Conservation (phyloP, 2,888 invertebrate species). For the Agrilus biguttatus region DNA sequence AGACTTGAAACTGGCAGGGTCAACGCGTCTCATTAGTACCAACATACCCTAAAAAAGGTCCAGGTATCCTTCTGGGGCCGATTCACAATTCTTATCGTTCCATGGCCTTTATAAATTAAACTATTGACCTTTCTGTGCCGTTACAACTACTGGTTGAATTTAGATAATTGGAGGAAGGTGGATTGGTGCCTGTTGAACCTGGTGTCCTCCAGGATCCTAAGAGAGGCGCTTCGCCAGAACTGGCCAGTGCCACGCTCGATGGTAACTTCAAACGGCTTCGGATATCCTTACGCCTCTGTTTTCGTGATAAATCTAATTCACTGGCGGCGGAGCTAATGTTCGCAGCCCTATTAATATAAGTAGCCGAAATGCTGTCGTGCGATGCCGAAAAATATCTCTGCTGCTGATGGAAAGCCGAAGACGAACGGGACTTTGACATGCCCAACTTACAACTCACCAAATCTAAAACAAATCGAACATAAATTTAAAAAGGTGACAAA, state of each 20-base stretch:
- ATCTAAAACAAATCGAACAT: conserved; percentile 37
- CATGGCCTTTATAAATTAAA: conserved; percentile 2
- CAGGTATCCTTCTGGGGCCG: too few species aligned
- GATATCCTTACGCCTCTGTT: conserved; percentile 49
- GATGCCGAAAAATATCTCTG: conserved; percentile 57
- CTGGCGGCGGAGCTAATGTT: conserved; percentile 53
- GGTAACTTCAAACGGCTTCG: conserved; percentile 47
- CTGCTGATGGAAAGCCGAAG: conserved; percentile 16
- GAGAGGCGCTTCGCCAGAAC: conserved; percentile 62
- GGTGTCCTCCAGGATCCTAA: conserved; percentile 49
- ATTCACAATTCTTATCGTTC: too few species aligned
- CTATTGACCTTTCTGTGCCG: conserved; percentile 48
- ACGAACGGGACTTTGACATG: conserved; percentile 31
- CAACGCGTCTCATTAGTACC: too few species aligned
- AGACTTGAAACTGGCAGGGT: too few species aligned
- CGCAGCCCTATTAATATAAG: conserved; percentile 41
- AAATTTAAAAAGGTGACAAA: not conserved
- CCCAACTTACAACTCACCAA: conserved; percentile 72
- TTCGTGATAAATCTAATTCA: conserved; percentile 64
- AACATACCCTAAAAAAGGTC: too few species aligned
- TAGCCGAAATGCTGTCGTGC: conserved; percentile 55
- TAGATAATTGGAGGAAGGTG: conserved; percentile 45
- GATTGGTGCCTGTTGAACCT: conserved; percentile 38
- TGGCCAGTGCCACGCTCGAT: conserved; percentile 42
- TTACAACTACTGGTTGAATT: conserved; percentile 47